Evolutionary conservation across 2,888 invertebrate species (phyloP), one percentile per base, ranked within the genome.

Genomic region (Biston betularia): DNA sequence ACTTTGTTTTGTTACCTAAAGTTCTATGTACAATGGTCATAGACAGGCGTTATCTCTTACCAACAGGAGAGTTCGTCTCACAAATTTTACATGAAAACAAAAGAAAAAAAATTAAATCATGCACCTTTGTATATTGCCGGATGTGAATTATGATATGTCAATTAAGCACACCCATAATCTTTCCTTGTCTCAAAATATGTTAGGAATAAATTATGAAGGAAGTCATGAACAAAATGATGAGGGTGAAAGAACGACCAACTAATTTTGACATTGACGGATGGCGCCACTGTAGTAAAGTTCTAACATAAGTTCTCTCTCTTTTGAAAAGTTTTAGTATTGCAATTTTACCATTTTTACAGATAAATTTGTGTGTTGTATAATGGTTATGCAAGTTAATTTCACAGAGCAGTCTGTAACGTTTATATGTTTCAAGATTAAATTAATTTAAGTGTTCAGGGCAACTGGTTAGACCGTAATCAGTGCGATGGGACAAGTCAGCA

Each of bases 361-460:
- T 44, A 54, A 44, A 6, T 42, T 33, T 7, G 42, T 2, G 24
- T 7, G 12, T 44, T 54, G 54, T 44, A 58, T 14, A 58, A 58
- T 62, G 54, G 54, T 63, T 50, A 54, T 44, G 57, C 48, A 58
- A 14, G 58, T 59, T 67, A 59, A 66, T 62, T 62, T 53, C 58
- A 59, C 49, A 54, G 24, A 62, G 42, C 35, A 57, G 46, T 49
- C 35, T 55, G 42, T 53, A 61, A 61, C 42, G 50, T 60, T 65
- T 35, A 65, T 61, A 42, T 53, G 57, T 49, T 35, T 53, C 42
- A 42, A 48, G 54, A 62, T 57, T 58, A 34, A 48, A 54, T 55
- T 63, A 58, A 67, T 67, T 63, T 50, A 58, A 59, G 55, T 35
- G 34, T 62, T 52, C 12, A 6, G 49, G 44, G 42, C 14, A 52